Percentiles rank a stretch among this genome's conserved stretches.
These are phyloP conservation scores for Gisinianus flammeolus DNA, from an alignment of 2,888 invertebrate species.

Conservation along the genomic window DNA sequence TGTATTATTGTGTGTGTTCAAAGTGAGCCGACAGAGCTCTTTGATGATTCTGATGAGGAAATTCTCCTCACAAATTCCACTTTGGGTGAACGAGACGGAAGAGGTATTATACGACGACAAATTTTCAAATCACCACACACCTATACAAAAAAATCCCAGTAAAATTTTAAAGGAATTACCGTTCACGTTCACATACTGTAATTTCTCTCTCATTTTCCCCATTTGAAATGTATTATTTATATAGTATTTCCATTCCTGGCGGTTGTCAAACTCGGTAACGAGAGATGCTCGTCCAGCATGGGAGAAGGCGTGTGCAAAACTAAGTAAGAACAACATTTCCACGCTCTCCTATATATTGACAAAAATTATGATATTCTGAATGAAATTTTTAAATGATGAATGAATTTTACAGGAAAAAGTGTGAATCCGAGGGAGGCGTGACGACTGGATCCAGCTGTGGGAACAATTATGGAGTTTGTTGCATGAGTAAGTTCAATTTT, in stretches of 20 bases:
- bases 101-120: too few relatives aligned
- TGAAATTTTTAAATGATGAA: background rate
- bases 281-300: background rate
- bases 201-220: too few relatives aligned
- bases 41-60: too few relatives aligned
- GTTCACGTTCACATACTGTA: too few relatives aligned
- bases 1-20: too few relatives aligned
- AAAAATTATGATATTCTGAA: background rate
- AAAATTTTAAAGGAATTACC: too few relatives aligned
- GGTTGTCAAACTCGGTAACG: background rate
- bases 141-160: too few relatives aligned
- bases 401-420: background rate
- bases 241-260: conserved; percentile 22
- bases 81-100: too few relatives aligned
- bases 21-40: too few relatives aligned
- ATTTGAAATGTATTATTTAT: too few relatives aligned
- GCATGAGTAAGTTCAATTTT: conserved; percentile 3
- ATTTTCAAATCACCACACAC: too few relatives aligned
- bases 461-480: conserved; percentile 17
- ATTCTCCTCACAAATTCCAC: too few relatives aligned
- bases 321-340: background rate
- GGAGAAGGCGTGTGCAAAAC: background rate
- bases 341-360: background rate
- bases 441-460: background rate
- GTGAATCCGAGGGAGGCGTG: background rate